Conservation (phyloP, 2,113 vertebrate genomes). For the Pterocles gutturalis region DNA sequence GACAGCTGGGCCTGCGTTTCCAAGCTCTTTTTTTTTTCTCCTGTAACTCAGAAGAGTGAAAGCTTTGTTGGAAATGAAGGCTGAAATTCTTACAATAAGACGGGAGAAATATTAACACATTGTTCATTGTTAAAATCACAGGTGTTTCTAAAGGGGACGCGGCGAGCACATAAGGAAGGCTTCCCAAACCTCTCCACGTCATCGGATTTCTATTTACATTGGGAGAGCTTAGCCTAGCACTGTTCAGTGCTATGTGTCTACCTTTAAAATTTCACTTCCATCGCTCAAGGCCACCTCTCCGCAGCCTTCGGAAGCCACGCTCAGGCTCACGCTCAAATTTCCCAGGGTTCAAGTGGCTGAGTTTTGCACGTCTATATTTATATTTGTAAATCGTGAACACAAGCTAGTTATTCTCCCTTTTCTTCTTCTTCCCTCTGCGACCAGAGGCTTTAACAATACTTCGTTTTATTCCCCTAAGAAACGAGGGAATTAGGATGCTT, state of each 20-base stretch:
- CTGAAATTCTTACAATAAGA: slow-evolving; percentile 18
- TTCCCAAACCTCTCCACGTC: neutral
- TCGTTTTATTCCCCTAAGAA: neutral
- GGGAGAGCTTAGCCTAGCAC: neutral
- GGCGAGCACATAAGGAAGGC: neutral
- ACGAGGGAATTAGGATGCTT: rapidly evolving
- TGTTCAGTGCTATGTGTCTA: rapidly evolving
- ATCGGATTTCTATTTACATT: rapidly evolving
- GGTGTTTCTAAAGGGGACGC: rapidly evolving
- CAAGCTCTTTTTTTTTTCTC: neutral
- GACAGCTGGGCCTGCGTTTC: slow-evolving; percentile 46
- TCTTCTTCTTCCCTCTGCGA: neutral
- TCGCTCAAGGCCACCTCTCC: neutral
- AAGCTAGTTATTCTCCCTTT: neutral
- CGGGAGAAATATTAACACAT: neutral
- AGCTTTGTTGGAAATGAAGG: slow-evolving; percentile 24
- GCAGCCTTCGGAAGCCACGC: neutral
- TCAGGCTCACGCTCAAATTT: neutral
- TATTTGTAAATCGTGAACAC: rapidly evolving
- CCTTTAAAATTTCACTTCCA: neutral
- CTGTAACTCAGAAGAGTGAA: neutral
- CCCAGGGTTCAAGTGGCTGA: rapidly evolving
- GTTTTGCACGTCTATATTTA: rapidly evolving
- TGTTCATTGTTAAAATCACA: neutral
- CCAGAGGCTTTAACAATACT: neutral